Conservation (phyloP, 2,888 invertebrate species). For the Caprella mutica region DNA sequence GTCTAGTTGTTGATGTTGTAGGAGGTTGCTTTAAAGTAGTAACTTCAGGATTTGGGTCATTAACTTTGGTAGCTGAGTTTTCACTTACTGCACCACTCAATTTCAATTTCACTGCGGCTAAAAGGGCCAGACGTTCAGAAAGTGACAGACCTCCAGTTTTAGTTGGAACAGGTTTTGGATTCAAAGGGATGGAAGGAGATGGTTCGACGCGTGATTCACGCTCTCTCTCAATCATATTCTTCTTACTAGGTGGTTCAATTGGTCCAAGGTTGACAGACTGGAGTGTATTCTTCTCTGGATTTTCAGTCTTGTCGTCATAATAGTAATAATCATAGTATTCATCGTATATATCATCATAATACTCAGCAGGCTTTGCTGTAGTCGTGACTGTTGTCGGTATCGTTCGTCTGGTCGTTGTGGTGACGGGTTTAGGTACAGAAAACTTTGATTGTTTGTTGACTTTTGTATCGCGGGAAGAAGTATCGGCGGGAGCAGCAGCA, state of each 20-base stretch:
- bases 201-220: too few species aligned
- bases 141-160: background rate
- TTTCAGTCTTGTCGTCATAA: background rate
- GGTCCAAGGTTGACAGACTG: background rate
- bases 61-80: too few species aligned
- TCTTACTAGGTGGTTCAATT: background rate
- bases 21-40: background rate
- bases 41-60: background rate
- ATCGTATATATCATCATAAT: conserved; percentile 1
- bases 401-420: background rate
- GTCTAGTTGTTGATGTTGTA: background rate
- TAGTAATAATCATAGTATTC: conserved; percentile 4
- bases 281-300: background rate
- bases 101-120: too few species aligned
- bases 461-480: background rate
- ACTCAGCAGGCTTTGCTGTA: background rate
- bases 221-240: too few species aligned
- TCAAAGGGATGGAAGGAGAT: too few species aligned
- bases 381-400: background rate
- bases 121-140: background rate
- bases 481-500: background rate
- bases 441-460: background rate
- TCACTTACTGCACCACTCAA: too few species aligned
- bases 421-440: background rate
- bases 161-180: too few species aligned